Base-by-base conservation (phyloP, 1,140 invertebrate species). In the Dendrolimus kikuchii region DNA sequence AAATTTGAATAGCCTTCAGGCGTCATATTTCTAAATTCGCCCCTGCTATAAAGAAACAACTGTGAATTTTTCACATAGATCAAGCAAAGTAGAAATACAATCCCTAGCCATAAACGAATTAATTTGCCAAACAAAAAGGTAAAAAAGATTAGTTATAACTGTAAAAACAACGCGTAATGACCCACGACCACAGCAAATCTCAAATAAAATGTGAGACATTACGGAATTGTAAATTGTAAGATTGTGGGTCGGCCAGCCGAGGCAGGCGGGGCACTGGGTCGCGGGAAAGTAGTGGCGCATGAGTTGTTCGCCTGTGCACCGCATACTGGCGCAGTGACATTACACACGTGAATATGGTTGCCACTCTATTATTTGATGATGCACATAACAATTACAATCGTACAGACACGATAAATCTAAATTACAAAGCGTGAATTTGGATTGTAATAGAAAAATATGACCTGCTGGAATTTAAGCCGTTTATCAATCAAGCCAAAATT, bases 181-280 rank as follows among this genome's bases (percentile, higher is more conserved):
- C 65, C 55, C 68, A 58, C 66, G 63, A 65, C 55, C 68, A 58
- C 66, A 62, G 59, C 62, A 65, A 73, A 76, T 72, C 60, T 68
- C 70, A 68, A 75, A 77, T 76, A 77, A 79, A 83, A 80, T 71
- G 63, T 66, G 73, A 74, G 66, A 79, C 77, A 81, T 81, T 78
- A 77, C 71, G 73, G 80, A 81, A 80, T 81, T 68, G 70, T 77
- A 66, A 63, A 80, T 81, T 68, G 70, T 77, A 66, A 63, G 74
- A 65, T 83, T 78, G 78, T 77, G 77, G 79, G 79, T 85, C 75
- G 66, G 60, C 59, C 54, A 54, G 65, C 46, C 64, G 56, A 53
- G 66, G 71, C 64, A 74, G 77, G 74, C 74, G 81, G 81, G 81
- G 74, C 79, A 85, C 77, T 85, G 74, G 81, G 81, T 81, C 81